Conservation (phyloP, 2,888 invertebrate genomes). For the Belgica antarctica region DNA sequence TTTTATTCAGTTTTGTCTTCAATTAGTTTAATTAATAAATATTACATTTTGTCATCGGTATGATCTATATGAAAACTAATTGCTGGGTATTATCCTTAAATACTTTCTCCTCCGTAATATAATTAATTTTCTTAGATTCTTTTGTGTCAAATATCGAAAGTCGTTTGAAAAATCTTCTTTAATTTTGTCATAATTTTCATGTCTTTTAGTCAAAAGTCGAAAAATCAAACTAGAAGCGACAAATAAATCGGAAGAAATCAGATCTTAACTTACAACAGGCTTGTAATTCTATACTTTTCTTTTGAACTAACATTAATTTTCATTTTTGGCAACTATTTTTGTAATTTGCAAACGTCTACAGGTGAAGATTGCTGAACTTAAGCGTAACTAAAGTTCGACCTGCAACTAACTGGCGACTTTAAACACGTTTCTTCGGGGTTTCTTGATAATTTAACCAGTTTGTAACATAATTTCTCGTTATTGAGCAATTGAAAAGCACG, state of each 20-base stretch:
- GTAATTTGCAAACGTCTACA: neutral
- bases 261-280: slow-evolving; percentile 12
- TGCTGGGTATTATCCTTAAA: slow-evolving; percentile 2
- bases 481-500: neutral
- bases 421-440: slow-evolving; percentile 5
- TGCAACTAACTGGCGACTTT: neutral
- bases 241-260: slow-evolving; percentile 5
- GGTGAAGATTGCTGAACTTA: no score
- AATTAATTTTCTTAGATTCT: neutral
- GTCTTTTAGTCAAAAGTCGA: neutral
- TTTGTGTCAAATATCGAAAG: slow-evolving; percentile 4
- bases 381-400: neutral
- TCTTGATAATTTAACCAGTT: slow-evolving; percentile 1
- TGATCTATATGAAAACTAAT: neutral
- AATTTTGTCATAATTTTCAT: no score
- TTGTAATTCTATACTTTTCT: neutral
- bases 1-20: slow-evolving; percentile 6
- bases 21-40: slow-evolving; percentile 26
- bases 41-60: slow-evolving; percentile 14
- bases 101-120: neutral
- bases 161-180: no score
- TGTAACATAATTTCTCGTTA: neutral
- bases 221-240: neutral
- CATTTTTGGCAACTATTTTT: slow-evolving; percentile 42
- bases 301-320: slow-evolving; percentile 41